Base-by-base conservation (phyloP, 2,888 invertebrate species). In the Germaria angustata region DNA sequence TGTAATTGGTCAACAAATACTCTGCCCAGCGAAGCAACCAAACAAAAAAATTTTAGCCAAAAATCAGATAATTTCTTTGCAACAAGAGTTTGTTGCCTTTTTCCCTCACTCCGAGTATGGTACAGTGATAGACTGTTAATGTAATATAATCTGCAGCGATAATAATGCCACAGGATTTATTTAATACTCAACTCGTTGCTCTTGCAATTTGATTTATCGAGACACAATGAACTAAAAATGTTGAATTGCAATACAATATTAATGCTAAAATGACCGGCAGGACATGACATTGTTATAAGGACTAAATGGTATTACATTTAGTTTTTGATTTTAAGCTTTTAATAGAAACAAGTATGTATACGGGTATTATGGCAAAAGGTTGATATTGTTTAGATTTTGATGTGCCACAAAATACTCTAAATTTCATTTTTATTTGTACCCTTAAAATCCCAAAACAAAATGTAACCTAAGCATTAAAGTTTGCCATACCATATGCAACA, bases 121-220 rank as follows among this genome's bases (percentile, higher is more conserved):
- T n/a, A n/a, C 34, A 57, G n/a, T 6, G 32, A 28, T 15, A 0
- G 34, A 24, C 71, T 39, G 9, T 13, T 28, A 51, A 51, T 72
- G 49, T 28, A 22, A 49, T 49, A 36, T 7, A 34, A 61, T 51
- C 46, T n/a, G 28, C 28, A 51, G 59, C 34, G 59, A 28, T 49
- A 51, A 72, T 61, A 63, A 53, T 36, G 63, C 63, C 55, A 75
- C 20, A 57, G 44, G 65, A 65, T 65, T 57, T 75, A 46, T 65
- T 55, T 65, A 57, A 46, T 65, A 24, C 17, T 75, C 13, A 5
- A 28, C 15, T 53, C 15, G 22, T 51, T 24, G 46, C 15, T 17
- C 59, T 59, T 51, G 41, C 22, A 53, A 63, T 53, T 46, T 75
- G 75, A 75, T 75, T 65, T 75, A 57, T 55, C 13, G 17, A 5